A percentile compares a stretch with the other conserved stretches of the same genome.
Conservation (phyloP, 2,797 vertebrate species). For the Periparus ater region DNA sequence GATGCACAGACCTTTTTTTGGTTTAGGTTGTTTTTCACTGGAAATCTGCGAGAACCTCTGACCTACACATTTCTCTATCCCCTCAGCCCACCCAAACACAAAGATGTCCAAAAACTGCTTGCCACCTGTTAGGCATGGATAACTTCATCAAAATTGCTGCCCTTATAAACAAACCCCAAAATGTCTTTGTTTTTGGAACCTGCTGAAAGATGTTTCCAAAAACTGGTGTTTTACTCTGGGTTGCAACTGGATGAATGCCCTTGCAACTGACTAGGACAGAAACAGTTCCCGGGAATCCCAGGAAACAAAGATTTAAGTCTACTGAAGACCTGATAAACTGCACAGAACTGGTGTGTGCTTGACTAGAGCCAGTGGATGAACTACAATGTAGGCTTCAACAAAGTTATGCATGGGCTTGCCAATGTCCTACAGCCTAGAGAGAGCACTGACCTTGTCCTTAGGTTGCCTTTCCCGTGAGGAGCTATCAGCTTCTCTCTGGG, state of each 20-base stretch:
- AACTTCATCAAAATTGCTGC: not conserved
- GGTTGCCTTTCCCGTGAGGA: not conserved
- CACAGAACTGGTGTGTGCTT: not conserved
- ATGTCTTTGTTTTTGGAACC: not conserved
- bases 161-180: not conserved
- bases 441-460: not conserved
- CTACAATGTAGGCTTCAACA: fast-evolving
- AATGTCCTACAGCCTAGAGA: not conserved
- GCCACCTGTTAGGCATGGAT: not conserved
- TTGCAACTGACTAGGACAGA: not conserved
- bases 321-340: fast-evolving
- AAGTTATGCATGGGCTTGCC: not conserved
- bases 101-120: not conserved
- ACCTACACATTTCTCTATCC: not conserved
- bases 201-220: not conserved
- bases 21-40: not conserved
- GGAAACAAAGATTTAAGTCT: not conserved
- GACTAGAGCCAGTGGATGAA: not conserved
- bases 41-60: not conserved
- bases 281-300: not conserved
- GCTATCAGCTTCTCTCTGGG: not conserved
- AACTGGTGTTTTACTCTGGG: not conserved
- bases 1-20: not conserved
- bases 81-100: not conserved
- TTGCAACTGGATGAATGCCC: not conserved